phyloP scores from a whole-genome alignment of 2,888 invertebrate genomes.

The Bombylius discolor region DNA sequence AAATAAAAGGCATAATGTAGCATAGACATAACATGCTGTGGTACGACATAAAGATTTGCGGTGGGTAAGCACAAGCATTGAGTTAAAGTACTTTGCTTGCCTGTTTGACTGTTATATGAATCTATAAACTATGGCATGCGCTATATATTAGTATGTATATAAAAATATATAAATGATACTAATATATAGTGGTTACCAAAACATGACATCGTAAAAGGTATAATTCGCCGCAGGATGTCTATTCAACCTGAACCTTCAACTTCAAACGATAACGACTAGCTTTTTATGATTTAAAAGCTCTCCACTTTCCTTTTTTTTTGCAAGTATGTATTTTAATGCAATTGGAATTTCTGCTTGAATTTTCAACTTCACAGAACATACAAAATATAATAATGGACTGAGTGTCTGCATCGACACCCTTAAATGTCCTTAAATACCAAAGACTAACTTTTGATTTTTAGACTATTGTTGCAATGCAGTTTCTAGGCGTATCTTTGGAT shows the following conservation, averaged over 20 bases:
- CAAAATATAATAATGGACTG: background rate
- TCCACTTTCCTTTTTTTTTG: background rate
- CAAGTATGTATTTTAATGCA: slow-evolving; percentile 1
- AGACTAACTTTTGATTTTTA: too few relatives aligned
- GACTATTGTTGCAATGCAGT: too few relatives aligned
- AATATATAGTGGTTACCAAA: slow-evolving; percentile 12
- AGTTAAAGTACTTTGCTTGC: background rate
- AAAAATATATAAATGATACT: background rate
- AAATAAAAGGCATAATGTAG: too few relatives aligned
- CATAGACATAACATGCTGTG: background rate
- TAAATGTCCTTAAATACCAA: slow-evolving; percentile 2
- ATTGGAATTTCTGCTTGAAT: slow-evolving; percentile 1
- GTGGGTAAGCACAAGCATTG: slow-evolving; percentile 7
- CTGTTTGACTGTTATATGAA: slow-evolving; percentile 2
- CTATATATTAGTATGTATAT: background rate
- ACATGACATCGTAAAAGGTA: slow-evolving; percentile 23
- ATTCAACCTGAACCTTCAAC: slow-evolving; percentile 24
- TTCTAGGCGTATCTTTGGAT: too few relatives aligned
- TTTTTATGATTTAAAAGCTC: slow-evolving; percentile 6
- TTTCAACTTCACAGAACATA: background rate
- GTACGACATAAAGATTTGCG: slow-evolving; percentile 5
- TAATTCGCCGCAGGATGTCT: slow-evolving; percentile 32
- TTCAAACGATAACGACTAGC: slow-evolving; percentile 7
- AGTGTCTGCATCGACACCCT: slow-evolving; percentile 5
- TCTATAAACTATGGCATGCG: background rate